Conservation (phyloP, 92 coral and sea anemone genomes). For the Epizoanthus stellaris region DNA sequence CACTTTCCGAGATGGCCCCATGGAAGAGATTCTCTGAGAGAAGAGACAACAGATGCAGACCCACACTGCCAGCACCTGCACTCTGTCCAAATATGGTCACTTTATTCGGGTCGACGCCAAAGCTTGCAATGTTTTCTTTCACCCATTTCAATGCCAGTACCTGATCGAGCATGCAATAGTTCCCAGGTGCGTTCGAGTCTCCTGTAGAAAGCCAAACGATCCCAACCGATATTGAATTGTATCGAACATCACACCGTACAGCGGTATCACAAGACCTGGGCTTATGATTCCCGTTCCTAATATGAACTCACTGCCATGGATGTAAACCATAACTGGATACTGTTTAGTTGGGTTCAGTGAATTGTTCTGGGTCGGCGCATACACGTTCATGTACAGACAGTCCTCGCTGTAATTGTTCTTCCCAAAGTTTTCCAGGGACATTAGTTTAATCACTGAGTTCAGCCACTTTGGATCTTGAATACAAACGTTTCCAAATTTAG, state of each 20-base stretch:
- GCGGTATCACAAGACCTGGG: slow-evolving; percentile 47
- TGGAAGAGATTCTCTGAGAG: slow-evolving; percentile 78
- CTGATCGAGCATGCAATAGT: slow-evolving; percentile 82
- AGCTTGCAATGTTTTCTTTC: no score
- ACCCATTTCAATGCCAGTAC: no score
- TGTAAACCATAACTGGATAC: slow-evolving; percentile 18
- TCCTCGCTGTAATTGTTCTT: slow-evolving; percentile 44
- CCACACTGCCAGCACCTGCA: slow-evolving; percentile 60
- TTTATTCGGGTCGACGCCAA: no score
- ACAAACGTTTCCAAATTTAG: slow-evolving; percentile 43
- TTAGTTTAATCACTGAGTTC: no score
- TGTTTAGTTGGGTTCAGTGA: background rate
- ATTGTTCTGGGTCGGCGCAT: slow-evolving; percentile 62
- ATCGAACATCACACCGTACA: slow-evolving; percentile 63
- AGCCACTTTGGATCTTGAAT: background rate
- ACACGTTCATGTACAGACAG: slow-evolving; percentile 45
- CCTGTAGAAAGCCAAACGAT: slow-evolving; percentile 62
- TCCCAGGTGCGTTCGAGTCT: slow-evolving; percentile 67
- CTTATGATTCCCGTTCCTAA: slow-evolving; percentile 64
- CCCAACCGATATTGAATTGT: slow-evolving; percentile 77
- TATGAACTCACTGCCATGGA: slow-evolving; percentile 74
- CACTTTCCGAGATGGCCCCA: slow-evolving; percentile 84
- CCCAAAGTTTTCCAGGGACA: background rate
- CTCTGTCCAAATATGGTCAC: slow-evolving; percentile 65
- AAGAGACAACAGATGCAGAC: slow-evolving; percentile 79